These are phyloP conservation scores for Doryteuthis pealeii DNA, from an alignment of 1,140 invertebrate species.

Conservation along the genomic window DNA sequence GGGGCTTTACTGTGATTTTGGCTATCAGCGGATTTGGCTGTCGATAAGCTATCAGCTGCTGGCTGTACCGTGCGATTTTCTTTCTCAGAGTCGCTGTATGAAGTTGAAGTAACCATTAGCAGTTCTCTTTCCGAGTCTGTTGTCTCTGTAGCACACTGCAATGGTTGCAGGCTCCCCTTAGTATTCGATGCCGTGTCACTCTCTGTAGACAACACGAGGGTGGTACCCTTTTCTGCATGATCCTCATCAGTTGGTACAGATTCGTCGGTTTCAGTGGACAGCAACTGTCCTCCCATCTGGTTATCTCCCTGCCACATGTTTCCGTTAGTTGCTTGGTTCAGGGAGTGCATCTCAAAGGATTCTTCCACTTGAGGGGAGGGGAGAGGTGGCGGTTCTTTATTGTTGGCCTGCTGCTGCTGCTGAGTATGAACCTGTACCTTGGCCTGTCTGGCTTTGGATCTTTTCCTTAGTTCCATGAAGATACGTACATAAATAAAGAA, in stretches of 20 bases:
- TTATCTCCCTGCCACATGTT: conserved; percentile 1
- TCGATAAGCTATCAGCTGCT: background rate
- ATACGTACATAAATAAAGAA: conserved; percentile 96
- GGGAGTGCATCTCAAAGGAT: background rate
- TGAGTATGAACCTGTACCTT: conserved; percentile 12
- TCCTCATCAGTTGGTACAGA: conserved; percentile 5
- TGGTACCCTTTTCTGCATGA: background rate
- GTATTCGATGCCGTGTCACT: background rate
- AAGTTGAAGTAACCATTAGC: background rate
- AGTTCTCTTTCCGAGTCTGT: conserved; percentile 9
- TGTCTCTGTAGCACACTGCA: background rate
- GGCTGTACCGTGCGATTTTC: background rate
- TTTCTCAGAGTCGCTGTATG: conserved; percentile 1
- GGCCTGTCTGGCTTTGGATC: conserved; percentile 33
- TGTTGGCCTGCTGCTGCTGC: background rate
- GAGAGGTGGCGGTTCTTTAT: background rate
- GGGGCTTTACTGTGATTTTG: conserved; percentile 16
- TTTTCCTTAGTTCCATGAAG: conserved; percentile 69
- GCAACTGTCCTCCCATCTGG: background rate
- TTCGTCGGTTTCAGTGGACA: conserved; percentile 2
- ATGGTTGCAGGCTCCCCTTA: background rate
- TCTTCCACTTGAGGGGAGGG: background rate
- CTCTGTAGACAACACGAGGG: background rate
- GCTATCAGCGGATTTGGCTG: conserved; percentile 23
- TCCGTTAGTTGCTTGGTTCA: conserved; percentile 2